Percentiles rank a stretch among this genome's conserved stretches.
These are phyloP conservation scores for Rhingia rostrata DNA, from an alignment of 2,888 invertebrate genomes.

Conservation along the genomic window DNA sequence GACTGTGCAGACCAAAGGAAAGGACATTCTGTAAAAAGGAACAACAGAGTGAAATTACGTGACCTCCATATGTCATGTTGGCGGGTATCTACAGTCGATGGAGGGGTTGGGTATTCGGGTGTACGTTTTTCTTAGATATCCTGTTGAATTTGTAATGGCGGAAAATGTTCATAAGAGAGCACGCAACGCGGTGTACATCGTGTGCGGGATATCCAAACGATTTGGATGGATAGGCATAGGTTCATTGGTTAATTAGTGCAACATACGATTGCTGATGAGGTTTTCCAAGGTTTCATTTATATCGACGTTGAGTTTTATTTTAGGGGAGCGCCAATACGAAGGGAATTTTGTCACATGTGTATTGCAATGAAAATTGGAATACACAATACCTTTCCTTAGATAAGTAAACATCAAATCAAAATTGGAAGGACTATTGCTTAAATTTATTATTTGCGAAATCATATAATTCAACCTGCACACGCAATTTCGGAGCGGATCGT, in stretches of 20 bases:
- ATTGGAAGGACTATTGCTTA: no score
- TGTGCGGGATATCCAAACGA: conserved; percentile 50
- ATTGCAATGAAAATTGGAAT: conserved; percentile 1
- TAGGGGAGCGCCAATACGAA: background rate
- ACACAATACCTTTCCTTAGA: background rate
- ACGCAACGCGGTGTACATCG: conserved; percentile 42
- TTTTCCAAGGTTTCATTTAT: background rate
- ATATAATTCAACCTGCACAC: no score
- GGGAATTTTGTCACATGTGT: conserved; percentile 20
- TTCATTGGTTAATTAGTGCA: conserved; percentile 70
- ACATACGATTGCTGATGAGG: conserved; percentile 19
- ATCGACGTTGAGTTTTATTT: conserved; percentile 4
- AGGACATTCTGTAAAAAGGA: conserved; percentile 1
- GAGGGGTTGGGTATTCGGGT: background rate
- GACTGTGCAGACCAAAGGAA: conserved; percentile 19
- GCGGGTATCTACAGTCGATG: conserved; percentile 5
- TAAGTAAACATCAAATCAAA: no score
- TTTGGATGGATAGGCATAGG: conserved; percentile 62
- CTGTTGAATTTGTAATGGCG: conserved; percentile 72
- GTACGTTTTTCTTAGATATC: conserved; percentile 45
- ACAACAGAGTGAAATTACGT: conserved; percentile 56
- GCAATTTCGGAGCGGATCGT: no score
- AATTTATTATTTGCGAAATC: no score
- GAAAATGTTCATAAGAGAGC: conserved; percentile 65
- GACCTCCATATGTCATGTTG: conserved; percentile 69